A percentile compares a stretch with the other conserved stretches of the same genome.
Conservation (phyloP, 1,140 invertebrate species). For the Calosoma granatense region DNA sequence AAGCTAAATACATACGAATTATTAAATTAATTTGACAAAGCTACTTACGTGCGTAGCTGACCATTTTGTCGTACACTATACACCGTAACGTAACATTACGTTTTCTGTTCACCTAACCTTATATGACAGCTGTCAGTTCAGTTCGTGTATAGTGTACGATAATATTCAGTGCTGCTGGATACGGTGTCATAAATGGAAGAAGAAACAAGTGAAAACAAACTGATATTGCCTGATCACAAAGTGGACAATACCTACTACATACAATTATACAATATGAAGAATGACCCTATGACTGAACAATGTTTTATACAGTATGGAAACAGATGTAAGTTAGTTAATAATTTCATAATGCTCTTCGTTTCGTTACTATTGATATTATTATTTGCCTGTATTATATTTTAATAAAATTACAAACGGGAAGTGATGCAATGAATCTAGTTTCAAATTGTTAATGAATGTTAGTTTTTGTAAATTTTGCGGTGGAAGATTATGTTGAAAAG, state of each 20-base stretch:
- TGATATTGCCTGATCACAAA: not conserved
- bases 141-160: not conserved
- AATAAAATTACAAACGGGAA: too few species aligned
- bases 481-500: too few species aligned
- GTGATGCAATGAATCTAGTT: too few species aligned
- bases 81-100: too few species aligned
- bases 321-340: not conserved
- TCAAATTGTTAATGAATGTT: too few species aligned
- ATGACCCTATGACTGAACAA: not conserved
- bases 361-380: too few species aligned
- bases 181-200: not conserved
- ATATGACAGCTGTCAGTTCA: not conserved
- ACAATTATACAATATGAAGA: not conserved
- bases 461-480: too few species aligned
- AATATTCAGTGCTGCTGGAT: not conserved
- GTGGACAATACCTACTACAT: too few species aligned
- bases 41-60: not conserved
- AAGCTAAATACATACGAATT: conserved; percentile 13
- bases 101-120: not conserved
- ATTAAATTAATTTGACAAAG: not conserved
- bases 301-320: not conserved
- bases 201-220: too few species aligned
- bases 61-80: not conserved
- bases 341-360: too few species aligned
- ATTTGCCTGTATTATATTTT: too few species aligned